These are phyloP conservation scores for Oplegnathus fasciatus DNA, from an alignment of 2,113 vertebrate genomes.

Conservation along the genomic window DNA sequence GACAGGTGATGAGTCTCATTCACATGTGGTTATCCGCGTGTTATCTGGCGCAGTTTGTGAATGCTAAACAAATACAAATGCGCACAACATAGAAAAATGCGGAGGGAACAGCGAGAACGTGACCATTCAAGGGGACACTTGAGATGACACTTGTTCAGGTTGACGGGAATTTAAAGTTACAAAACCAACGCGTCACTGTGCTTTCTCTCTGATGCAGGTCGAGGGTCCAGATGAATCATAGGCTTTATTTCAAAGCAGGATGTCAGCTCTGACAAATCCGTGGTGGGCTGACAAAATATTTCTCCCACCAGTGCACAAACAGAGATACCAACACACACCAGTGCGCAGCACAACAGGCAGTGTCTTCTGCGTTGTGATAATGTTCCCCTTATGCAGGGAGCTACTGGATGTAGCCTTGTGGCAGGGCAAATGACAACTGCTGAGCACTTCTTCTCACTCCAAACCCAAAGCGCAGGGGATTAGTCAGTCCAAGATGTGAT, in stretches of 20 bases:
- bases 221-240: constrained; percentile 57
- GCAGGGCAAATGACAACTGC: constrained; percentile 70
- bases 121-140: constrained; percentile 45
- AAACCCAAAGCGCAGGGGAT: constrained; percentile 67
- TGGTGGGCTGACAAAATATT: constrained; percentile 39
- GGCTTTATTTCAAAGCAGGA: constrained; percentile 46
- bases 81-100: constrained; percentile 33
- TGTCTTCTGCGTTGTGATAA: constrained; percentile 36
- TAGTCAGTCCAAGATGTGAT: constrained; percentile 67
- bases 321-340: constrained; percentile 20
- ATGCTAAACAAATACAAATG: constrained; percentile 32
- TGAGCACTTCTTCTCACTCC: constrained; percentile 69
- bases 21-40: constrained; percentile 76
- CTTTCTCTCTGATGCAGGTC: constrained; percentile 44
- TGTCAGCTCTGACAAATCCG: constrained; percentile 66
- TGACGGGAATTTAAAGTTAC: constrained; percentile 42
- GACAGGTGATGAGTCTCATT: constrained; percentile 74
- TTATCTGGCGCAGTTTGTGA: constrained; percentile 55
- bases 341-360: constrained; percentile 62
- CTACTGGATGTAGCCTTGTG: constrained; percentile 61
- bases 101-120: not conserved
- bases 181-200: constrained; percentile 40
- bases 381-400: constrained; percentile 39
- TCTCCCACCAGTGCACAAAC: constrained; percentile 50
- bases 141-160: constrained; percentile 63